Evolutionary conservation across 2,113 vertebrate genomes (phyloP).

Genomic region (Crotalus horridus): DNA sequence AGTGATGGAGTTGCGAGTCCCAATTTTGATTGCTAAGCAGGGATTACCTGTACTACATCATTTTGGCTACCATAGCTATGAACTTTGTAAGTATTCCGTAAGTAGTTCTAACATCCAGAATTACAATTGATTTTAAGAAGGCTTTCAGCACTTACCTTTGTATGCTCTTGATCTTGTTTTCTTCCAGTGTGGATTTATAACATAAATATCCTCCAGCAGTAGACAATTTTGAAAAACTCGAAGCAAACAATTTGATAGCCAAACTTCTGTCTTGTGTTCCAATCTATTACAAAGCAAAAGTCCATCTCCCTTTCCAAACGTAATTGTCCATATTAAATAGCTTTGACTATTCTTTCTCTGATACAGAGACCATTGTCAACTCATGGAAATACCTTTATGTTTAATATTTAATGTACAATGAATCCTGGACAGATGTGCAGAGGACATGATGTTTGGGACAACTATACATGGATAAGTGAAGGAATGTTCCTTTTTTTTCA

Average conservation of each 20-base stretch:
- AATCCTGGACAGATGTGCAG: not conserved
- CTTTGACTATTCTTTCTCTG: not conserved
- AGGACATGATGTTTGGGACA: not conserved
- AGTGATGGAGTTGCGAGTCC: not conserved
- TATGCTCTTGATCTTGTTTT: slow-evolving; percentile 48
- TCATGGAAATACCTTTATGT: not conserved
- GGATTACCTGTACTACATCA: not conserved
- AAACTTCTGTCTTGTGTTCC: slow-evolving; percentile 31
- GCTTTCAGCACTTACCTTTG: slow-evolving; percentile 59
- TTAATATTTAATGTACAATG: not conserved
- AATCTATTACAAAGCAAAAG: slow-evolving; percentile 32
- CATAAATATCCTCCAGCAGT: slow-evolving; percentile 51
- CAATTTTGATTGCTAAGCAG: not conserved
- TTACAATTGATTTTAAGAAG: slow-evolving; percentile 59
- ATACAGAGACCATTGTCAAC: slow-evolving; percentile 8
- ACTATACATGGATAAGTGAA: not conserved
- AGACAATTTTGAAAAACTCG: slow-evolving; percentile 30
- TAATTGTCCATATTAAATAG: slow-evolving; percentile 17
- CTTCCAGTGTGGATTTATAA: slow-evolving; percentile 53
- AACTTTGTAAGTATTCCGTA: slow-evolving; percentile 30
- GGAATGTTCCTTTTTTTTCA: not conserved
- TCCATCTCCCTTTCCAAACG: slow-evolving; percentile 20
- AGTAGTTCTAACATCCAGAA: slow-evolving; percentile 38
- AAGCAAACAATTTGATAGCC: slow-evolving; percentile 27
- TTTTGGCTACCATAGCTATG: slow-evolving; percentile 49